Evolutionary conservation across 2,888 invertebrate species (phyloP), one percentile per base, ranked within the genome.

Genomic region (Linnaemya tessellans): DNA sequence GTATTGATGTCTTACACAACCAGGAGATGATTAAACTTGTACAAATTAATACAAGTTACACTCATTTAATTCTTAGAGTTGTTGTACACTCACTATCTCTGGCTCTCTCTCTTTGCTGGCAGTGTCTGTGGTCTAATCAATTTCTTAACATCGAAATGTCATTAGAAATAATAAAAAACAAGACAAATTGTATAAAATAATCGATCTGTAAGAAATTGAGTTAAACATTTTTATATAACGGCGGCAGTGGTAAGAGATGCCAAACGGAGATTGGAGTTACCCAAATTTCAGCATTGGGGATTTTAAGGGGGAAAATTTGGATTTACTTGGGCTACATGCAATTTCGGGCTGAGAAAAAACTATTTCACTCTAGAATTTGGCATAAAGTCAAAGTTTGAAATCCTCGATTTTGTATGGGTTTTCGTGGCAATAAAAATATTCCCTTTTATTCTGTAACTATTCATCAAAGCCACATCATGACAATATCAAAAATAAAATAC

Each of bases 161-260:
- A 79, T 62, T 79, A 70, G 46, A 58, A 62, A 15, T 38, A 38
- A 56, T 35, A 25, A 49, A 43, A 46, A 25, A 41, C 49, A 73
- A 58, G 30, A 68, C 65, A 67, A 80, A 80, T 67, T 74, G 74
- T 73, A 74, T 20, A 68, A 68, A 51, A 60, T 80, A 74, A 74
- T 80, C 80, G 80, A 80, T 80, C 74, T 67, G 51, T 41, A 67
- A 67, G 60, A 73, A 67, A 73, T 58, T 62, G 38, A 41, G 54
- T 51, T 51, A 7, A n/a, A 46, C 58, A 65, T 64, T n/a, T 64
- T 13, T 58, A 20, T 18, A 38, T n/a, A 18, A 38, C 60, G 10
- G 35, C 60, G 10, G 35, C 11, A 18, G 2, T 18, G 38, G 10
- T 9, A 18, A 20, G 38, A 5, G 58, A n/a, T 35, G 58, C n/a